These are phyloP conservation scores for Morelia viridis DNA, from an alignment of 2,797 vertebrate species.

Conservation along the genomic window DNA sequence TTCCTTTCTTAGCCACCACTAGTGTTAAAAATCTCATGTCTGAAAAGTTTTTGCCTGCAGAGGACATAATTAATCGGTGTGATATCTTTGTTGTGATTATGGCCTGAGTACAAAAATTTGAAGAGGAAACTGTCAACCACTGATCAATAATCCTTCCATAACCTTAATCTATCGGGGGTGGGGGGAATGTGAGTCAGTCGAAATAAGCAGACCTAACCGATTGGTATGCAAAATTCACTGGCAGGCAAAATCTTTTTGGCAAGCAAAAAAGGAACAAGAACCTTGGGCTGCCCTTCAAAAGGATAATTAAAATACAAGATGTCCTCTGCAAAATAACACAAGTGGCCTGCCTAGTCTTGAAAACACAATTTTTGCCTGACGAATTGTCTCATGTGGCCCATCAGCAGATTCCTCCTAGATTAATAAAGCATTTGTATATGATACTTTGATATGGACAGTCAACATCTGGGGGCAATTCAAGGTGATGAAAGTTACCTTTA, in stretches of 20 bases:
- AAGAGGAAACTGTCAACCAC: not conserved
- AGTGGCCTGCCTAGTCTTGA: not conserved
- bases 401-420: conserved; percentile 52
- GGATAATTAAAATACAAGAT: not conserved
- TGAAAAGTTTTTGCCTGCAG: not conserved
- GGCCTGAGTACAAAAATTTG: not conserved
- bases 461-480: not conserved
- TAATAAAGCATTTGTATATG: conserved; percentile 40
- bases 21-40: not conserved
- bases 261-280: not conserved
- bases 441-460: conserved; percentile 3
- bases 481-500: not conserved
- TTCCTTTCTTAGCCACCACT: not conserved
- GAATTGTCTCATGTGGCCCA: conserved; percentile 59
- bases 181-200: not conserved
- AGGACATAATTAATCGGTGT: not conserved
- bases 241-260: not conserved
- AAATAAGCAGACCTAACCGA: not conserved
- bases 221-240: not conserved
- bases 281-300: not conserved
- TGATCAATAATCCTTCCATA: not conserved
- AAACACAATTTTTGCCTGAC: not conserved
- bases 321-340: not conserved
- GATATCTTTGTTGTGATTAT: not conserved
- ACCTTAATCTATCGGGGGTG: not conserved